Conservation (phyloP, 2,113 vertebrate species). For the Paralichthys olivaceus region DNA sequence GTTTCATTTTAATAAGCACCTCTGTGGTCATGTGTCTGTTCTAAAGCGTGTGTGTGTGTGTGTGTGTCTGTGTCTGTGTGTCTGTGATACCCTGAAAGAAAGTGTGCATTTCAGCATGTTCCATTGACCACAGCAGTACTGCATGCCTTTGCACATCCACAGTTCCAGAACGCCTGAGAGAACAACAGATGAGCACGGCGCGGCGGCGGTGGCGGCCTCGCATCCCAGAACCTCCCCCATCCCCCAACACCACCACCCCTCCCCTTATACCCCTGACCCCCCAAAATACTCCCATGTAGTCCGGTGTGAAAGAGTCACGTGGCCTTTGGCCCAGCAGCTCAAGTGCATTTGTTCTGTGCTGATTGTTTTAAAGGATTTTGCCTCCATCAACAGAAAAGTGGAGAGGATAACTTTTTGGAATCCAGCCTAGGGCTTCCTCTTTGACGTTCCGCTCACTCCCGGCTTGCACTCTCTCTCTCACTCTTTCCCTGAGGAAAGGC, state of each 20-base stretch:
- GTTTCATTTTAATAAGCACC: conserved; percentile 29
- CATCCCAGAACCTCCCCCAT: conserved; percentile 33
- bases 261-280: conserved; percentile 25
- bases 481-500: conserved; percentile 74
- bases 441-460: conserved; percentile 73
- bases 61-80: conserved; percentile 28
- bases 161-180: conserved; percentile 78
- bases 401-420: conserved; percentile 86
- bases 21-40: conserved; percentile 49
- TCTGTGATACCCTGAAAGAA: conserved; percentile 76
- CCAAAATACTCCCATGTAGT: conserved; percentile 55
- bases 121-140: conserved; percentile 80
- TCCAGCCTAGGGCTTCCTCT: conserved; percentile 80
- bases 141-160: conserved; percentile 84
- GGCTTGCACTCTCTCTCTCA: conserved; percentile 66
- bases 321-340: conserved; percentile 62
- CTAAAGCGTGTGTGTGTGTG: conserved; percentile 20
- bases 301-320: conserved; percentile 70
- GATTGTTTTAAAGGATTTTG: conserved; percentile 84
- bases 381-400: conserved; percentile 85
- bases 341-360: conserved; percentile 75
- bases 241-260: conserved; percentile 28
- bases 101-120: conserved; percentile 84
- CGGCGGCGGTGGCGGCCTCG: conserved; percentile 24
- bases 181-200: conserved; percentile 75